Base-by-base conservation (phyloP, 2,888 invertebrate genomes). In the Stenurella melanura region DNA sequence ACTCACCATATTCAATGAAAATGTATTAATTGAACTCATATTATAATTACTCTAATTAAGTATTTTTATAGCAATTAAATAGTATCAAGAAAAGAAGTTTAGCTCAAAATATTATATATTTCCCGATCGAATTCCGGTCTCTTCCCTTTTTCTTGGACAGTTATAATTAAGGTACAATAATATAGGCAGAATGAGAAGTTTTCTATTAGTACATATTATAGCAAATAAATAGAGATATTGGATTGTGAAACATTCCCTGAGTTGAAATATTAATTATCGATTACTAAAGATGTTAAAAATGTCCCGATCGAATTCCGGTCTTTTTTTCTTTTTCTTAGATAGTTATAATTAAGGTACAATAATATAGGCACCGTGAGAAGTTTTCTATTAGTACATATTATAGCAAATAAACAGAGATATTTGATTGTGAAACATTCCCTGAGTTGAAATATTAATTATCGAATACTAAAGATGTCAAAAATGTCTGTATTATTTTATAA, bases 401-500 rank as follows among this genome's bases (percentile, higher is more conserved):
- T 42, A 15, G 15, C 12, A 42, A 42, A 12, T 7, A 42, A 38
- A 42, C 0, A 15, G 12, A 42, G n/a, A 50, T 50, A 50, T 50
- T 50, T 4, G 50, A 50, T n/a, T 50, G 7, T n/a, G 3, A 50
- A 50, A 50, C n/a, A 50, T n/a, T n/a, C 15, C n/a, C 6, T 1
- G n/a, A 50, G 5, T 50, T n/a, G 12, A 50, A 3, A 50, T 50
- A n/a, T 50, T n/a, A 50, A n/a, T 50, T 50, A 50, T 6, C n/a
- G 50, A 5, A 0, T n/a, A n/a, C 50, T 50, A 50, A 50, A n/a
- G 1, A 50, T n/a, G 15, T 50, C 50, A 50, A 50, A 50, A 60
- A 70, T 19, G 50, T 34, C 18, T 68, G 2, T 69, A 58, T 42
- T 60, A 42, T 60, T 50, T 26, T 18, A 6, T 10, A 56, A 38